phyloP scores from a whole-genome alignment of 2,888 invertebrate genomes.

The Chrysopilus asiliformis region DNA sequence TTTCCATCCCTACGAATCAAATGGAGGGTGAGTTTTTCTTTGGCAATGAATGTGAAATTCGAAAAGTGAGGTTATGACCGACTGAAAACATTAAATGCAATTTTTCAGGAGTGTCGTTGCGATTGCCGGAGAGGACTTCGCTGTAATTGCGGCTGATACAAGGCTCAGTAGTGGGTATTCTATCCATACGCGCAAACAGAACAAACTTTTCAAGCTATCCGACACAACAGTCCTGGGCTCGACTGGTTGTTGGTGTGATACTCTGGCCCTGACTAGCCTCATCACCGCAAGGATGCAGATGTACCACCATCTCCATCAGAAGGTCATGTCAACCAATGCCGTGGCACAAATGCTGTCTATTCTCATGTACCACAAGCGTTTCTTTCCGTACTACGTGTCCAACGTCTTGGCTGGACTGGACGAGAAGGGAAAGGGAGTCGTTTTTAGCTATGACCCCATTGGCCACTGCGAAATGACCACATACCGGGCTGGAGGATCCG shows the following conservation, averaged over 20 bases:
- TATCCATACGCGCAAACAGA: conserved; percentile 78
- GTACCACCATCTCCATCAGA: conserved; percentile 89
- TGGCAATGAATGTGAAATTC: too few relatives aligned
- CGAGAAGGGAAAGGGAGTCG: conserved; percentile 82
- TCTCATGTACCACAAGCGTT: conserved; percentile 88
- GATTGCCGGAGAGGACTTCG: conserved; percentile 90
- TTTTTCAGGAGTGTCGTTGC: conserved; percentile 78
- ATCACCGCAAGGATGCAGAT: conserved; percentile 82
- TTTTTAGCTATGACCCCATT: conserved; percentile 95
- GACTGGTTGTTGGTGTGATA: conserved; percentile 97
- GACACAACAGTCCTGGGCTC: conserved; percentile 80
- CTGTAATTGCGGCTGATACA: conserved; percentile 89
- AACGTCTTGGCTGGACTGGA: conserved; percentile 91
- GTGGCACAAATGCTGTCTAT: conserved; percentile 93
- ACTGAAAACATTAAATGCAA: too few relatives aligned
- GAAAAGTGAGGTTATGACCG: too few relatives aligned
- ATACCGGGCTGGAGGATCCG: conserved; percentile 83
- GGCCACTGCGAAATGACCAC: conserved; percentile 81
- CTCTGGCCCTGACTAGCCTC: conserved; percentile 74
- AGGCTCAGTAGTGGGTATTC: conserved; percentile 82
- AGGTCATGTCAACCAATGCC: conserved; percentile 82
- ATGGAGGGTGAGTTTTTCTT: conserved; percentile 51
- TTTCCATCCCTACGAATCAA: conserved; percentile 59
- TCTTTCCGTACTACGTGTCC: conserved; percentile 96
- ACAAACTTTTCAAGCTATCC: conserved; percentile 74